These are phyloP conservation scores for Amphiduros pacificus DNA, from an alignment of 2,888 invertebrate species.

Conservation along the genomic window DNA sequence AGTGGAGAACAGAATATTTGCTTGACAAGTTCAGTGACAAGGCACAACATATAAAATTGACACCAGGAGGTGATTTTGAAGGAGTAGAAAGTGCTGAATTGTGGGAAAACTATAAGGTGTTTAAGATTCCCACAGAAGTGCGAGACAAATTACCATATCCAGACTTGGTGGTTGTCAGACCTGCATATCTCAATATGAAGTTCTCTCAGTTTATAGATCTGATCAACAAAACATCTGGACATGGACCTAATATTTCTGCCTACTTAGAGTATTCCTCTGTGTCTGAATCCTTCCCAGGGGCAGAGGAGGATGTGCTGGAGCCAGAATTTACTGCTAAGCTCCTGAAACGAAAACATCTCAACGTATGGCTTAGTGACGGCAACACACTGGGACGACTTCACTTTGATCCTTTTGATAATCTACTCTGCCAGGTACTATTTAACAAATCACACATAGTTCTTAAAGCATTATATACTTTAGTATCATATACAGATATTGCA, in stretches of 20 bases:
- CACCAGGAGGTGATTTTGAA: conserved; percentile 50
- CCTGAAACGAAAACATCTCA: conserved; percentile 39
- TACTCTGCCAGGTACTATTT: conserved; percentile 51
- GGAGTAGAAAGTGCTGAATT: conserved; percentile 47
- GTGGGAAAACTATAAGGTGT: conserved; percentile 44
- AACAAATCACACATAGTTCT: neutral
- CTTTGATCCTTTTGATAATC: conserved; percentile 57
- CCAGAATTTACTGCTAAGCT: conserved; percentile 40
- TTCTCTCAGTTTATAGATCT: conserved; percentile 51
- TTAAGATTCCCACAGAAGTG: conserved; percentile 46
- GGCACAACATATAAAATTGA: conserved; percentile 49
- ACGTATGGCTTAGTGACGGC: conserved; percentile 59
- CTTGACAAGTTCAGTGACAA: conserved; percentile 36
- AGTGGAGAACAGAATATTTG: conserved; percentile 51
- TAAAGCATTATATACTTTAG: neutral
- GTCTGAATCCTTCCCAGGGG: conserved; percentile 42
- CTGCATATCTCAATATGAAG: conserved; percentile 48
- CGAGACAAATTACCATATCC: conserved; percentile 41
- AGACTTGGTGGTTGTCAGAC: conserved; percentile 54
- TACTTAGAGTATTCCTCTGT: conserved; percentile 57
- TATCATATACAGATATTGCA: no score
- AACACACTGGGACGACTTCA: conserved; percentile 57
- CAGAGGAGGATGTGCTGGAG: conserved; percentile 45
- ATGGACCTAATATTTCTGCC: conserved; percentile 42
- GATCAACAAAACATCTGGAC: conserved; percentile 36